A percentile compares a stretch with the other conserved stretches of the same genome.
phyloP scores from a whole-genome alignment of 2,113 vertebrate genomes.

The Pomatorhinus ruficollis region DNA sequence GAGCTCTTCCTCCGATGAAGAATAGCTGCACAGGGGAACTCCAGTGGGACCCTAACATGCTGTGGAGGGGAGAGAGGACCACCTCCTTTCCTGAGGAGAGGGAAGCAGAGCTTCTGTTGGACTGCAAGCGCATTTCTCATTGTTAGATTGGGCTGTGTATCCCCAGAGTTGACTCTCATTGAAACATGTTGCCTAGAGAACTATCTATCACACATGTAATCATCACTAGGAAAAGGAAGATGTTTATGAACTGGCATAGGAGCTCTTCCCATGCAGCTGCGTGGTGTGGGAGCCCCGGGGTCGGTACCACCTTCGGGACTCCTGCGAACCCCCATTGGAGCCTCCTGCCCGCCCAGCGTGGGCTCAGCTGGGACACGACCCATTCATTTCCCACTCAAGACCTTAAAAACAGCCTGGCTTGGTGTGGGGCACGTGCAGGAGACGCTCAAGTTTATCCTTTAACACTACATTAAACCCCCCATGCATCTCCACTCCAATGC shows the following conservation, averaged over 20 bases:
- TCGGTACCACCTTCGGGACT: not conserved
- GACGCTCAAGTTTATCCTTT: conserved; percentile 1
- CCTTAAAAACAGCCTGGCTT: conserved; percentile 3
- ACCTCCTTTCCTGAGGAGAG: conserved; percentile 57
- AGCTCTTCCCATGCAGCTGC: conserved; percentile 69
- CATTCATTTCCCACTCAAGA: conserved; percentile 53
- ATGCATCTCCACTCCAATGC: not conserved
- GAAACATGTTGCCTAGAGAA: conserved; percentile 81
- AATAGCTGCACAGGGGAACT: conserved; percentile 73
- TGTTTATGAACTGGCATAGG: conserved; percentile 75
- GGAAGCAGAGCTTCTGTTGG: conserved; percentile 63
- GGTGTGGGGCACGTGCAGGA: not conserved
- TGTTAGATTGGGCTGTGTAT: conserved; percentile 75
- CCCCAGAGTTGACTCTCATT: conserved; percentile 73
- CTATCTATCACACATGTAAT: conserved; percentile 78
- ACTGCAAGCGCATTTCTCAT: conserved; percentile 66
- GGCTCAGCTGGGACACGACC: conserved; percentile 15
- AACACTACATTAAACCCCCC: conserved; percentile 44
- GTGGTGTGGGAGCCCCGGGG: conserved; percentile 51
- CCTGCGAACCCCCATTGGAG: not conserved
- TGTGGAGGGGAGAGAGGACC: conserved; percentile 51
- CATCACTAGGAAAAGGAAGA: conserved; percentile 78
- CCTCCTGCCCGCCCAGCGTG: not conserved
- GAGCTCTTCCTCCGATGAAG: conserved; percentile 90
- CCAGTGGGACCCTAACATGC: conserved; percentile 40